These are phyloP conservation scores for Cephus nigrinus DNA, from an alignment of 2,888 invertebrate species.

Conservation along the genomic window DNA sequence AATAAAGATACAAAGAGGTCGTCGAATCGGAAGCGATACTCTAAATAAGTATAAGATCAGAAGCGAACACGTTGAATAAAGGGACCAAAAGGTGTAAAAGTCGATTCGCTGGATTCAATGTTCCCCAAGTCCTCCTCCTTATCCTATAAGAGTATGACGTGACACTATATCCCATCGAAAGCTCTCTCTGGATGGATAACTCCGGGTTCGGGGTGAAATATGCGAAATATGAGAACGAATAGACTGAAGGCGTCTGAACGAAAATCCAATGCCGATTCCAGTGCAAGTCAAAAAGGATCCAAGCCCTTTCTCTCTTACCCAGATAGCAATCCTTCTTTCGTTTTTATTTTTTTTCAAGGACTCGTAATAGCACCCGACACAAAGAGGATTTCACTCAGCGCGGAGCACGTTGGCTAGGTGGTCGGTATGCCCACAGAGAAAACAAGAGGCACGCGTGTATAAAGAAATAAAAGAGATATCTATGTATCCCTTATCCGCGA, in stretches of 20 bases:
- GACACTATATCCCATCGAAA: background rate
- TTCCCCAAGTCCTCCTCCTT: background rate
- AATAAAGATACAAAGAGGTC: slow-evolving; percentile 24
- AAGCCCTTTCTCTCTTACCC: background rate
- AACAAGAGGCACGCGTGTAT: background rate
- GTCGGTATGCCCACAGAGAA: background rate
- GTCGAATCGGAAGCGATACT: background rate
- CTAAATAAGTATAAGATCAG: background rate
- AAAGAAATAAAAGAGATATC: background rate
- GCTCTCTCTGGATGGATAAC: background rate
- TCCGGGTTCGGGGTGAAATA: background rate
- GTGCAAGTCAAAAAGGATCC: background rate
- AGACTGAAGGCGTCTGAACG: background rate
- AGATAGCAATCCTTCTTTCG: background rate
- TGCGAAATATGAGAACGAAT: background rate
- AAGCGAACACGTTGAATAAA: slow-evolving; percentile 13
- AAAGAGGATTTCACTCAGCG: background rate
- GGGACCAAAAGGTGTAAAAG: background rate
- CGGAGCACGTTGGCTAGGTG: background rate
- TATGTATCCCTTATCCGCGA: background rate
- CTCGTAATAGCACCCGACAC: background rate
- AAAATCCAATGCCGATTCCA: background rate
- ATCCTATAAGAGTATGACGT: background rate
- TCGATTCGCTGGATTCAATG: background rate
- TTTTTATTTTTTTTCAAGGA: background rate